These are phyloP conservation scores for Erpornis zantholeuca DNA, from an alignment of 2,113 vertebrate species.

Conservation along the genomic window DNA sequence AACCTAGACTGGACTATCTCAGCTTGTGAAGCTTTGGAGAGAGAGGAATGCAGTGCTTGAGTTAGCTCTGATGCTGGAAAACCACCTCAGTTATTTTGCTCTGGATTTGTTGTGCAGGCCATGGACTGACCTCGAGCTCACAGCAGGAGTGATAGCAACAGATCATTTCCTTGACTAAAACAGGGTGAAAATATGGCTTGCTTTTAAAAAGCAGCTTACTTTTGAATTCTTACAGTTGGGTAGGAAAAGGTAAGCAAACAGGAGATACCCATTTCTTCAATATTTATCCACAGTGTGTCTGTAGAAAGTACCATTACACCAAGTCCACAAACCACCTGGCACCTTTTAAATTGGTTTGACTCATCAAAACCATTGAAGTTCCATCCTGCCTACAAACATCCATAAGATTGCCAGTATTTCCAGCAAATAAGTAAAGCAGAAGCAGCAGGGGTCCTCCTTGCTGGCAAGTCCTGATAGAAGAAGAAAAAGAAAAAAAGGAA, in stretches of 20 bases:
- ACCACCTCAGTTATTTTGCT: not conserved
- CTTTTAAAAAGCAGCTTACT: not conserved
- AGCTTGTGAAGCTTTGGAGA: not conserved
- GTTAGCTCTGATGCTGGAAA: not conserved
- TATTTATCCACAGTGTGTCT: not conserved
- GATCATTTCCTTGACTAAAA: not conserved
- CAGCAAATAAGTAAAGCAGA: not conserved
- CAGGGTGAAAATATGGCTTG: not conserved
- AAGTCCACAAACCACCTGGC: not conserved
- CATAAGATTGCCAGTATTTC: not conserved
- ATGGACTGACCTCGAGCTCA: not conserved
- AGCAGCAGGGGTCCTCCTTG: not conserved
- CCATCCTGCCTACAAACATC: not conserved
- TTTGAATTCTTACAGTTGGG: not conserved
- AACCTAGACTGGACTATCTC: not conserved
- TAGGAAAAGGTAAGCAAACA: not conserved
- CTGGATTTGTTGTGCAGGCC: not conserved
- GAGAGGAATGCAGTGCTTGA: not conserved
- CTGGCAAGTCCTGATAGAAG: not conserved
- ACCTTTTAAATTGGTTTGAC: not conserved
- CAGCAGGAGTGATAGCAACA: not conserved
- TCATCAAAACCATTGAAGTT: not conserved
- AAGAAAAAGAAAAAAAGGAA: not conserved
- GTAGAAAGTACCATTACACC: not conserved
- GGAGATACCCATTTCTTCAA: not conserved